Conservation (phyloP, 2,888 invertebrate species). For the Pheosia tremula region DNA sequence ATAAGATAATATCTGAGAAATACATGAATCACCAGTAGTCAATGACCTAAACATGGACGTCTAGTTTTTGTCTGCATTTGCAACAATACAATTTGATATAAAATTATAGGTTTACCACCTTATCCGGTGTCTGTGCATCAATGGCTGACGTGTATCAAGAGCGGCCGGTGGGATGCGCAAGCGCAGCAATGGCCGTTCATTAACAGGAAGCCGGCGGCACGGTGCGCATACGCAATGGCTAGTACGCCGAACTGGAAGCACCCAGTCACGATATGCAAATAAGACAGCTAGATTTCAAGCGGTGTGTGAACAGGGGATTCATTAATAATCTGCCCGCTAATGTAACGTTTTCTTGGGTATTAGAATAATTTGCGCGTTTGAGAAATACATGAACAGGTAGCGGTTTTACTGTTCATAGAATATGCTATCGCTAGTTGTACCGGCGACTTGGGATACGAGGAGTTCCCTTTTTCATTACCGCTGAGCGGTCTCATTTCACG, state of each 20-base stretch:
- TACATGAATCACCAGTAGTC: conserved; percentile 7
- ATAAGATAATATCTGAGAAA: conserved; percentile 6
- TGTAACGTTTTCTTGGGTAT: conserved; percentile 27
- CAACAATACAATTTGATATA: conserved; percentile 14
- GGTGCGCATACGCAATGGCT: conserved; percentile 67
- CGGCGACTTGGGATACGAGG: too few species aligned
- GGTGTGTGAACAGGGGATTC: conserved; percentile 33
- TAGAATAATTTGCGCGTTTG: conserved; percentile 7
- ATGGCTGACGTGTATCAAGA: conserved; percentile 28
- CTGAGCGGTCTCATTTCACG: too few species aligned
- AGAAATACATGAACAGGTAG: neutral
- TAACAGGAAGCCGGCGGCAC: conserved; percentile 70
- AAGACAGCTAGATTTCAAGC: conserved; percentile 37
- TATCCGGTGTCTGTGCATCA: conserved; percentile 36
- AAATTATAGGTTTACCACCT: conserved; percentile 23
- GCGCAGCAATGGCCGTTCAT: conserved; percentile 59
- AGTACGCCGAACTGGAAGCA: conserved; percentile 42
- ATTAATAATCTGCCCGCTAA: conserved; percentile 41
- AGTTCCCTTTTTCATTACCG: too few species aligned
- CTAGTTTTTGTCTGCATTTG: conserved; percentile 2
- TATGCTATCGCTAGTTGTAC: neutral
- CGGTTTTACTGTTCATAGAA: conserved; percentile 2
- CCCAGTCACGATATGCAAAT: conserved; percentile 51
- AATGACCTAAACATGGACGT: conserved; percentile 3
- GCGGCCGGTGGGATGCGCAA: conserved; percentile 25